phyloP scores from a whole-genome alignment of 2,113 vertebrate genomes.

The Mesocricetus auratus region DNA sequence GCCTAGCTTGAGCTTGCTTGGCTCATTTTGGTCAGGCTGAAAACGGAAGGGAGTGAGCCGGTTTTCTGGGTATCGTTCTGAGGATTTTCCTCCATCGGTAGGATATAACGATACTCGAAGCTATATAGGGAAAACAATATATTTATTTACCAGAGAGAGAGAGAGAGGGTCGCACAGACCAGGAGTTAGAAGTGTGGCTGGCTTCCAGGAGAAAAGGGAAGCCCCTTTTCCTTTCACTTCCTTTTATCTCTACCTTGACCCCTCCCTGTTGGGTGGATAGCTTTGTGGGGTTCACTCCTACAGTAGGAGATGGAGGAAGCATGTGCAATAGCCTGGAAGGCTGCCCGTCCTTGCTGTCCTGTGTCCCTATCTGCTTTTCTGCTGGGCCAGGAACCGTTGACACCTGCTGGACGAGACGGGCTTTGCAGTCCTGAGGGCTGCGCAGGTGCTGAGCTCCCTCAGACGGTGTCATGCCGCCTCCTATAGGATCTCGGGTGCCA shows the following conservation, averaged over 20 bases:
- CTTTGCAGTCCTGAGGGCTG: constrained; percentile 56
- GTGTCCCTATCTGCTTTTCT: neutral
- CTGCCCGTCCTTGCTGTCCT: neutral
- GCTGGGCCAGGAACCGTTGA: constrained; percentile 62
- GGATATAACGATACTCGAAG: too few species aligned
- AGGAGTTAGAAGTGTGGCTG: too few species aligned
- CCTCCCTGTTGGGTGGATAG: too few species aligned
- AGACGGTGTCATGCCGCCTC: constrained; percentile 66
- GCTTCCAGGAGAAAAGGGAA: too few species aligned
- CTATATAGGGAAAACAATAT: too few species aligned
- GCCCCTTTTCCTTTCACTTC: too few species aligned
- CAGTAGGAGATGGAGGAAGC: too few species aligned
- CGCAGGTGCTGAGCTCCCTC: neutral
- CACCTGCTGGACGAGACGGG: constrained; percentile 77
- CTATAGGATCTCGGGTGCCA: constrained; percentile 67
- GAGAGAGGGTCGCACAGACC: too few species aligned
- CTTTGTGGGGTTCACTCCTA: too few species aligned
- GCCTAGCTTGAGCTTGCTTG: neutral
- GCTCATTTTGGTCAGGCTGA: neutral
- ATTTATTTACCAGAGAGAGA: too few species aligned
- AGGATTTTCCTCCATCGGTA: neutral
- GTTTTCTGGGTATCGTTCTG: neutral
- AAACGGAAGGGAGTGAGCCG: neutral
- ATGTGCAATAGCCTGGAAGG: neutral
- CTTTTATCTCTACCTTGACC: too few species aligned